Conservation (phyloP, 2,888 invertebrate genomes). For the Heliconius erato region DNA sequence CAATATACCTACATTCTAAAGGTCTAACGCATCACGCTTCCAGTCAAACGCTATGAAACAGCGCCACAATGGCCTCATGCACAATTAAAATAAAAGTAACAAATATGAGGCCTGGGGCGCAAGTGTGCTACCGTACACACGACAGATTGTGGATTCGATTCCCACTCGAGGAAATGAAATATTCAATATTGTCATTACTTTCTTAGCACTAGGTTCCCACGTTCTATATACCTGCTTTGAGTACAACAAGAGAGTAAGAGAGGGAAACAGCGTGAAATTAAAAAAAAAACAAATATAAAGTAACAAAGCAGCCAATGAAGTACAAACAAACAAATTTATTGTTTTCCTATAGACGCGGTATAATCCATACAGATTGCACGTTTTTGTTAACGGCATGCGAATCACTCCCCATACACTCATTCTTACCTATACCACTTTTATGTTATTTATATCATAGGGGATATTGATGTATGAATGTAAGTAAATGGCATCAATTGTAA, state of each 20-base stretch:
- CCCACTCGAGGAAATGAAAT: too few species aligned
- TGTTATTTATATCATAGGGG: constrained; percentile 32
- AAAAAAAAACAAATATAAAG: neutral
- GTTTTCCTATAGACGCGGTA: constrained; percentile 41
- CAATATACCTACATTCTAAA: too few species aligned
- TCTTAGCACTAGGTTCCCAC: neutral
- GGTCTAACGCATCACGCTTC: too few species aligned
- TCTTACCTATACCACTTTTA: constrained; percentile 44
- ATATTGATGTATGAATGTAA: neutral
- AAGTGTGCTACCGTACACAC: too few species aligned
- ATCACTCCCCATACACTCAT: constrained; percentile 59
- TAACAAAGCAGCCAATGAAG: neutral
- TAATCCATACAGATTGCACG: constrained; percentile 63
- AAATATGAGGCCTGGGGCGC: too few species aligned
- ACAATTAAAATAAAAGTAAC: too few species aligned
- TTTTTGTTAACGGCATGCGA: constrained; percentile 60
- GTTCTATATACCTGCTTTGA: neutral
- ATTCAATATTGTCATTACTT: too few species aligned
- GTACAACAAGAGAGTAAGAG: neutral
- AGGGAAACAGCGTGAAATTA: neutral
- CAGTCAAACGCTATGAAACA: too few species aligned
- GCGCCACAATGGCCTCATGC: too few species aligned
- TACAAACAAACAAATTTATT: constrained; percentile 29
- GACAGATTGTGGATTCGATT: too few species aligned
- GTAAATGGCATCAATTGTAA: constrained; percentile 12